These are phyloP conservation scores for Hirtodrosophila histrioides DNA, from an alignment of 2,888 invertebrate genomes.

Conservation along the genomic window DNA sequence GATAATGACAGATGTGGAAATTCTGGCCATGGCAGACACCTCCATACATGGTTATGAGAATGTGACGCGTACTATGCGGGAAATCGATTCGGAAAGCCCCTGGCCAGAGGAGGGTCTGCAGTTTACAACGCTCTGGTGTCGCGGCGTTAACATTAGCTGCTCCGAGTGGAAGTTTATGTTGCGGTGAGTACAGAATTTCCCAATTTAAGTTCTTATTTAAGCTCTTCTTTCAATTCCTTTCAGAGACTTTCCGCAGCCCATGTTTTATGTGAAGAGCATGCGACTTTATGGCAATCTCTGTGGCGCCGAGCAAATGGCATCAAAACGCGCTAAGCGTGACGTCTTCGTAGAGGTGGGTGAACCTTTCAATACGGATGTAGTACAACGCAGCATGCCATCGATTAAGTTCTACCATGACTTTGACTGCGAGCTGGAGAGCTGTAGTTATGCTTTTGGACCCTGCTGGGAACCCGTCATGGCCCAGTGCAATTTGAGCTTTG, in stretches of 20 bases:
- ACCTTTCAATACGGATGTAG: constrained; percentile 92
- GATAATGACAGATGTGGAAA: constrained; percentile 89
- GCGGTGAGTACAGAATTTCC: constrained; percentile 70
- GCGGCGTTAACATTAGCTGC: constrained; percentile 92
- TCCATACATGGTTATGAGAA: constrained; percentile 92
- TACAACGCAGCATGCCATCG: constrained; percentile 96
- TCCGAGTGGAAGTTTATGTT: constrained; percentile 94
- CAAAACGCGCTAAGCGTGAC: constrained; percentile 86
- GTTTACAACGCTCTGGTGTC: constrained; percentile 96
- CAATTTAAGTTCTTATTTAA: neutral
- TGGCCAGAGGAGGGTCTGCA: constrained; percentile 96
- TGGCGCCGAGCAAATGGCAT: constrained; percentile 94
- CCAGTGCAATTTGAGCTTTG: constrained; percentile 88
- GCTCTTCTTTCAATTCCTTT: neutral
- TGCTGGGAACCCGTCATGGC: constrained; percentile 97
- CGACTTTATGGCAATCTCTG: constrained; percentile 95
- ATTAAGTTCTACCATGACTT: constrained; percentile 99
- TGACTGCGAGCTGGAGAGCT: constrained; percentile 95
- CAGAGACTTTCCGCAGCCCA: constrained; percentile 97
- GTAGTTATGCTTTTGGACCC: constrained; percentile 97
- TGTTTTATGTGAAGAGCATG: constrained; percentile 92
- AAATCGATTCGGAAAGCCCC: constrained; percentile 94
- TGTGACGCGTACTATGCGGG: constrained; percentile 89
- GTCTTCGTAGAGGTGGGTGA: constrained; percentile 89
- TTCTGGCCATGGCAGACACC: constrained; percentile 93